These are phyloP conservation scores for Pelecanus crispus DNA, from an alignment of 2,113 vertebrate genomes.

Conservation along the genomic window DNA sequence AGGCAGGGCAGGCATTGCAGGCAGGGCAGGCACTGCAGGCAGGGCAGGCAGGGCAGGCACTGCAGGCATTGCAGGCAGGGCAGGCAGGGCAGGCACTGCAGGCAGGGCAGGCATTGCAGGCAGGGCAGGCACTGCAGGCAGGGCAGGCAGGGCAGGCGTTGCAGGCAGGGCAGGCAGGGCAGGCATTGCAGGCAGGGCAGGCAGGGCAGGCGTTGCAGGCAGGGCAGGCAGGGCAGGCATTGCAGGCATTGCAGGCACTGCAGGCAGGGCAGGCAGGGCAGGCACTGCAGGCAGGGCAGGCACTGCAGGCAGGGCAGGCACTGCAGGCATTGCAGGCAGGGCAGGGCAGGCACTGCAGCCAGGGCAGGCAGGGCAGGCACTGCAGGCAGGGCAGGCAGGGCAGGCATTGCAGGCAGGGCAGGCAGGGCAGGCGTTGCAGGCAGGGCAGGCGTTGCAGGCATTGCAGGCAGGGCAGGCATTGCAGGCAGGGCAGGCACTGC, in stretches of 20 bases:
- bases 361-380: too few relatives aligned
- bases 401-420: neutral
- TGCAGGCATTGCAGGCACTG: neutral
- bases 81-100: neutral
- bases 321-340: too few relatives aligned
- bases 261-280: too few relatives aligned
- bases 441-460: neutral
- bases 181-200: too few relatives aligned
- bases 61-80: too few relatives aligned
- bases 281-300: neutral
- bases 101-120: too few relatives aligned
- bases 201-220: neutral
- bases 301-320: neutral
- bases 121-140: too few relatives aligned
- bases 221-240: too few relatives aligned
- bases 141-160: neutral
- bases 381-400: neutral
- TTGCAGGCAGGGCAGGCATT: too few relatives aligned
- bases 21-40: neutral
- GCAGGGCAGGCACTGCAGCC: neutral
- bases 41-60: too few relatives aligned
- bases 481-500: neutral
- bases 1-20: neutral
- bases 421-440: neutral
- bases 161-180: too few relatives aligned